Evolutionary conservation across 2,797 vertebrate species (phyloP), one percentile per base, ranked within the genome.

Genomic region (Margarornis squamiger): DNA sequence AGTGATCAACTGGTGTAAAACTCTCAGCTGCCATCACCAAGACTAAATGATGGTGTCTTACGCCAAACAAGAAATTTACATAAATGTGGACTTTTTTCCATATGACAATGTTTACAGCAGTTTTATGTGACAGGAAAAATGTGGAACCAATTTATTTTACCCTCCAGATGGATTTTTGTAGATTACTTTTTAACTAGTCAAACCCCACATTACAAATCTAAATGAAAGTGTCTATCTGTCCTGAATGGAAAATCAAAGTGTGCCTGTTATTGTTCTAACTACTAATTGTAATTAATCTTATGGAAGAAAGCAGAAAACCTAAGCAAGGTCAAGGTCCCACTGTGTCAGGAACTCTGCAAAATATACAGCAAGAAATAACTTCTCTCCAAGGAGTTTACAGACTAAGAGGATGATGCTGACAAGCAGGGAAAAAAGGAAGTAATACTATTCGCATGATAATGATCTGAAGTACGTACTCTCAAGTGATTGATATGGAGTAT

Each of bases 131-230:
- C 58, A 87, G 65, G n/a, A 80, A 9, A 91, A 91, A 92, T 45
- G n/a, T 86, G 63, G 34, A 90, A 79, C 22, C 22, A 70, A 80
- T 95, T 91, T 79, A 80, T 91, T 94, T 91, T 78, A 66, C 36
- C 27, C 66, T 95, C 45, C 82, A 92, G 62, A 84, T 70, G 66
- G 46, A 70, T 83, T 95, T 90, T 80, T 81, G 43, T 52, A 63
- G 51, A 57, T 84, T 72, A 66, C 5, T 70, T 90, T 93, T 94
- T 86, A 79, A 84, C 79, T 84, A 70, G 75, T 90, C 58, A 83
- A 89, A 62, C 17, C 9, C 26, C 3, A 6, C 48, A 66, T 84
- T 88, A 66, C 59, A 86, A 90, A 95, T 92, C 30, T 36, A 78
- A 88, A 55, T 81, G 49, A 86, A 92, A 95, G 93, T 68, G 9